Conservation (phyloP, 2,797 vertebrate genomes). For the Dendrocincla tyrannina region DNA sequence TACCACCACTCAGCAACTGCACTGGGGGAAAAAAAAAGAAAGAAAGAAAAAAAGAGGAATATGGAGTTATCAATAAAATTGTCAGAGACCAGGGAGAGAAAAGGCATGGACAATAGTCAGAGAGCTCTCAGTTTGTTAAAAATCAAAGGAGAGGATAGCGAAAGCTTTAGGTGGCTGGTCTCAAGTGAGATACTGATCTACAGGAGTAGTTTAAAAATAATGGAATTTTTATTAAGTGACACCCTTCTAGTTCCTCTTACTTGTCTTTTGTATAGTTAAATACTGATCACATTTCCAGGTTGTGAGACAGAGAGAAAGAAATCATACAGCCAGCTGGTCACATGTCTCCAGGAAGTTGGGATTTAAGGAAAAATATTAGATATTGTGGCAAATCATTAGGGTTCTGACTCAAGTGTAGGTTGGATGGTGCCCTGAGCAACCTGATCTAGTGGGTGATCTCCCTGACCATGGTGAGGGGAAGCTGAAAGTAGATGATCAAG, state of each 20-base stretch:
- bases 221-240: background rate
- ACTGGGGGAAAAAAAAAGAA: too few species aligned
- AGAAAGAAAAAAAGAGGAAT: background rate
- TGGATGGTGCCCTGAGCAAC: background rate
- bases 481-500: background rate
- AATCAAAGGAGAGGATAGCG: background rate
- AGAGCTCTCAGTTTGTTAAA: background rate
- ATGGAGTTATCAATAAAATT: background rate
- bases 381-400: background rate
- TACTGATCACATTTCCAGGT: background rate
- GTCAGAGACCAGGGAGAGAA: background rate
- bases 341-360: background rate
- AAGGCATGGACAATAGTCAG: background rate
- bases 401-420: background rate
- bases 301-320: background rate
- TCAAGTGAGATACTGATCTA: background rate
- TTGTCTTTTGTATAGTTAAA: background rate
- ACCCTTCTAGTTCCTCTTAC: background rate
- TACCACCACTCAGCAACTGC: background rate
- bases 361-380: background rate
- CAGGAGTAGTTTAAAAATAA: background rate
- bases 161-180: background rate
- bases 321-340: background rate
- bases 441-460: background rate
- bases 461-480: background rate